These are phyloP conservation scores for Chrysocyon brachyurus DNA, from an alignment of 2,797 vertebrate genomes.

Conservation along the genomic window DNA sequence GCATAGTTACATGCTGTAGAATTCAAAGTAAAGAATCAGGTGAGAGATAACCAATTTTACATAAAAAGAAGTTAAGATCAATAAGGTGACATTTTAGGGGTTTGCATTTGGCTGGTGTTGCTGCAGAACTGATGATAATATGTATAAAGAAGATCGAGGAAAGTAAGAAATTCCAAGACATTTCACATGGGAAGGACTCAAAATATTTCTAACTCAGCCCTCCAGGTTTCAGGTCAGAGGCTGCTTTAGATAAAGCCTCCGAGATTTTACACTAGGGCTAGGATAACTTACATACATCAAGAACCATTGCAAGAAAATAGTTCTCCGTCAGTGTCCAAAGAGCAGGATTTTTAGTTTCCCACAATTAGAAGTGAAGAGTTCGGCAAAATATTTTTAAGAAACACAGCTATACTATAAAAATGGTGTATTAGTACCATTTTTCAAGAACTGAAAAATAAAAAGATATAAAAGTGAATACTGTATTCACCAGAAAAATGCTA, in stretches of 20 bases:
- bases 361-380: slow-evolving; percentile 47
- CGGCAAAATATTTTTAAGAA: slow-evolving; percentile 68
- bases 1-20: neutral
- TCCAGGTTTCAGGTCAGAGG: slow-evolving; percentile 12
- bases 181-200: neutral
- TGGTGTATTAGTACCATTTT: slow-evolving; percentile 69
- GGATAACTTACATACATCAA: neutral
- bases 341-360: neutral
- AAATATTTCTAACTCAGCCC: slow-evolving; percentile 26
- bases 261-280: neutral
- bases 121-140: slow-evolving; percentile 37
- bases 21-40: slow-evolving; percentile 13
- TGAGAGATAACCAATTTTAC: neutral
- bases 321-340: slow-evolving; percentile 49
- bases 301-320: slow-evolving; percentile 41
- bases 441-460: slow-evolving; percentile 65
- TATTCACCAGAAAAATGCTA: slow-evolving; percentile 61
- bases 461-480: slow-evolving; percentile 56
- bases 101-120: slow-evolving; percentile 34
- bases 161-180: slow-evolving; percentile 54
- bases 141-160: neutral
- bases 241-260: neutral
- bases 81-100: neutral
- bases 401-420: slow-evolving; percentile 55
- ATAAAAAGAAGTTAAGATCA: neutral